These are phyloP conservation scores for Tachina grossa DNA, from an alignment of 2,888 invertebrate genomes.

Conservation along the genomic window DNA sequence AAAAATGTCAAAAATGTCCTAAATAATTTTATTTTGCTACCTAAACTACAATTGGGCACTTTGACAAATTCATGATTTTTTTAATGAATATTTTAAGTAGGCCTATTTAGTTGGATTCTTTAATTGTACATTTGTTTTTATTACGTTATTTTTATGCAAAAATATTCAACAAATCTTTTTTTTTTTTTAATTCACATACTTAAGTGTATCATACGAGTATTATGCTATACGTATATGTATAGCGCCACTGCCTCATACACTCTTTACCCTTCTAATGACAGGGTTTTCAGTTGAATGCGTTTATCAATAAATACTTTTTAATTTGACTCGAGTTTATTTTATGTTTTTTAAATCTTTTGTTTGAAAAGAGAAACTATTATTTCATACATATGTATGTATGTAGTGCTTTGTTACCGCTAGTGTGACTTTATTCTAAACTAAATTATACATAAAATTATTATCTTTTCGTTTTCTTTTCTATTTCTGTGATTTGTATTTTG, in stretches of 20 bases:
- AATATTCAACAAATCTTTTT: slow-evolving; percentile 16
- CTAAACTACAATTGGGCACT: too few species aligned
- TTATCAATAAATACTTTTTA: neutral
- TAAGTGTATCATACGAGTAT: neutral
- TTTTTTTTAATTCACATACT: neutral
- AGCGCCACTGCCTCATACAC: slow-evolving; percentile 6
- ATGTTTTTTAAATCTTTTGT: neutral
- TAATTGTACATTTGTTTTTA: neutral
- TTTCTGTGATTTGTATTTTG: neutral
- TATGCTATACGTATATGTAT: too few species aligned
- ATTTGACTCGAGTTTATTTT: neutral
- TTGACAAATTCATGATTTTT: too few species aligned
- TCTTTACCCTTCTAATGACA: neutral
- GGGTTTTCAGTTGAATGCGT: slow-evolving; percentile 7
- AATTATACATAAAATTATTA: too few species aligned
- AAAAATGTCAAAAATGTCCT: too few species aligned
- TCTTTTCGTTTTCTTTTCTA: neutral
- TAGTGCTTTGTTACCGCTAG: too few species aligned
- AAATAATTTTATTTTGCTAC: too few species aligned
- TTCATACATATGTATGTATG: too few species aligned
- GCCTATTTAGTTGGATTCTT: neutral
- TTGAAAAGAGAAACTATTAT: too few species aligned
- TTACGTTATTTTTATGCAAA: neutral
- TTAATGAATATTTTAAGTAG: too few species aligned
- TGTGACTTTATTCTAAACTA: too few species aligned